Evolutionary conservation across 2,888 invertebrate species (phyloP).

Genomic region (Pristionchus japonicus): DNA sequence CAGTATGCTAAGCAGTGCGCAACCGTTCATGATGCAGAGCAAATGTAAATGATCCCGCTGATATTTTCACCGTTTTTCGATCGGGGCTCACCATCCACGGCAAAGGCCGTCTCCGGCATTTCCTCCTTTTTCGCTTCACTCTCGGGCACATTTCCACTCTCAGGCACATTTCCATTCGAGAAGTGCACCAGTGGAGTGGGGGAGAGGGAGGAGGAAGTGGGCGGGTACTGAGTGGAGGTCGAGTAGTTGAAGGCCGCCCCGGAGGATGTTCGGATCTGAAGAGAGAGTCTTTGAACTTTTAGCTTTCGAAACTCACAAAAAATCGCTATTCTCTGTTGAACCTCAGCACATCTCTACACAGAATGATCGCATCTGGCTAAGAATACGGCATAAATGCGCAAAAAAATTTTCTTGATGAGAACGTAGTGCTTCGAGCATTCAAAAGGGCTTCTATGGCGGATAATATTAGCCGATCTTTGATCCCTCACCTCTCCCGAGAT

Average conservation of each 20-base stretch:
- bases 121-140: conserved; percentile 13
- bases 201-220: background rate
- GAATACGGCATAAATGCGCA: too few species aligned
- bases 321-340: background rate
- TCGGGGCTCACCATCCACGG: conserved; percentile 35
- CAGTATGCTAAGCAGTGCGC: too few species aligned
- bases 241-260: conserved; percentile 40
- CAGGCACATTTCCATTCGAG: conserved; percentile 30
- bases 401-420: too few species aligned
- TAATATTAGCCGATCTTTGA: conserved; percentile 32
- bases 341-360: too few species aligned
- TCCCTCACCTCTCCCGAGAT: background rate
- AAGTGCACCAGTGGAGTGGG: conserved; percentile 23
- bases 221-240: conserved; percentile 32
- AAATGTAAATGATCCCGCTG: too few species aligned
- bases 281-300: background rate
- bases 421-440: too few species aligned
- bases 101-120: background rate
- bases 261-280: background rate
- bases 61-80: too few species aligned
- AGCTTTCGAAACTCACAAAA: background rate
- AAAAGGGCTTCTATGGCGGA: too few species aligned
- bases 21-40: too few species aligned
- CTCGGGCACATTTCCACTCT: conserved; percentile 13
- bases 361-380: too few species aligned